These are phyloP conservation scores for Anodontia alba DNA, from an alignment of 2,888 invertebrate species.

Conservation along the genomic window DNA sequence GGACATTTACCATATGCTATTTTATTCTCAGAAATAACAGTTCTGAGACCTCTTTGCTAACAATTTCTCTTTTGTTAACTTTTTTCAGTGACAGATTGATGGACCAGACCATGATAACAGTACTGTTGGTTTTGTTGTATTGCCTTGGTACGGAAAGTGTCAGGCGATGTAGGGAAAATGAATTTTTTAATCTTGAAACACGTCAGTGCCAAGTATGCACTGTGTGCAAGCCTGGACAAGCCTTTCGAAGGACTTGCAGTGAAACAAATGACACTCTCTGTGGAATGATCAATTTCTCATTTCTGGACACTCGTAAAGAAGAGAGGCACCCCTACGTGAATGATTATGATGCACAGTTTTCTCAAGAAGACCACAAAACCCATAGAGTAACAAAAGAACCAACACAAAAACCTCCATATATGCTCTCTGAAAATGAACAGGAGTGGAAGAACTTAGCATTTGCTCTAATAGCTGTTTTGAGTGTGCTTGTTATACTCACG, in stretches of 20 bases:
- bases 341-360: not conserved
- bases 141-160: not conserved
- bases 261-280: slow-evolving; percentile 40
- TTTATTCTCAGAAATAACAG: no score
- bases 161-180: slow-evolving; percentile 26
- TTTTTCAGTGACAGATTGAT: no score
- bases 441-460: slow-evolving; percentile 76
- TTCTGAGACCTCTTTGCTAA: no score
- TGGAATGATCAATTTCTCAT: slow-evolving; percentile 28
- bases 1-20: no score
- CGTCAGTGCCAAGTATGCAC: slow-evolving; percentile 42
- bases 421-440: slow-evolving; percentile 62
- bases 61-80: no score
- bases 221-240: slow-evolving; percentile 23
- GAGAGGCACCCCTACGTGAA: not conserved
- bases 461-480: slow-evolving; percentile 75
- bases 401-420: slow-evolving; percentile 31
- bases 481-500: slow-evolving; percentile 71
- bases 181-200: slow-evolving; percentile 35
- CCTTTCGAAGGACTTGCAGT: slow-evolving; percentile 34
- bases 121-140: not conserved
- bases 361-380: not conserved
- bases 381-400: slow-evolving; percentile 6
- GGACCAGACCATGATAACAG: not conserved
- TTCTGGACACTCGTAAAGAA: slow-evolving; percentile 7